Conservation (phyloP, 2,113 vertebrate genomes). For the Sitta europaea region DNA sequence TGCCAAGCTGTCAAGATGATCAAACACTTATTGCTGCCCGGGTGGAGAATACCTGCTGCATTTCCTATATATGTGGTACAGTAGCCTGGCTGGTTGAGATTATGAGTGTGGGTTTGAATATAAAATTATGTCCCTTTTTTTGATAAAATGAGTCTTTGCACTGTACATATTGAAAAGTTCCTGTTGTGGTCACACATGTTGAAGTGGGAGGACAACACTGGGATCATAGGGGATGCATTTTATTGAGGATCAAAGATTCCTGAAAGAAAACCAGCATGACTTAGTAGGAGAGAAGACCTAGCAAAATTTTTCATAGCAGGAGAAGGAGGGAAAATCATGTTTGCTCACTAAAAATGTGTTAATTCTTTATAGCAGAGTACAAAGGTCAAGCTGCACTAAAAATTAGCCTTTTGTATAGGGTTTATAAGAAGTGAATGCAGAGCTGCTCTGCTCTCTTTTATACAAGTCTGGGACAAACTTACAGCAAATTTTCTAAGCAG, state of each 20-base stretch:
- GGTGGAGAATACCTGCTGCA: slow-evolving; percentile 86
- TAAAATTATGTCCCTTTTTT: background rate
- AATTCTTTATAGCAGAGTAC: background rate
- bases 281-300: background rate
- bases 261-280: background rate
- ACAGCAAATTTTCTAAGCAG: background rate
- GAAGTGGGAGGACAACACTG: background rate
- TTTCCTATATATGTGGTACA: slow-evolving; percentile 88
- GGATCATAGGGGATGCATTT: background rate
- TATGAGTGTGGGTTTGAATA: background rate
- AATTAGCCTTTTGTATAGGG: background rate
- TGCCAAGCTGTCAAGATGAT: slow-evolving; percentile 84
- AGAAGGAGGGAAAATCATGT: background rate
- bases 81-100: background rate
- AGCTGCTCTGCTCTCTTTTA: background rate
- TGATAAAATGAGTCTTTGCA: background rate
- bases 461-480: background rate
- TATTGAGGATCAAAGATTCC: background rate
- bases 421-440: background rate
- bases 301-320: background rate
- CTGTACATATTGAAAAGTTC: background rate
- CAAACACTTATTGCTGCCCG: slow-evolving; percentile 82
- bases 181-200: background rate
- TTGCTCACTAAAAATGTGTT: background rate
- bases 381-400: background rate